These are phyloP conservation scores for Threskiornis aethiopicus DNA, from an alignment of 2,797 vertebrate species.

Conservation along the genomic window DNA sequence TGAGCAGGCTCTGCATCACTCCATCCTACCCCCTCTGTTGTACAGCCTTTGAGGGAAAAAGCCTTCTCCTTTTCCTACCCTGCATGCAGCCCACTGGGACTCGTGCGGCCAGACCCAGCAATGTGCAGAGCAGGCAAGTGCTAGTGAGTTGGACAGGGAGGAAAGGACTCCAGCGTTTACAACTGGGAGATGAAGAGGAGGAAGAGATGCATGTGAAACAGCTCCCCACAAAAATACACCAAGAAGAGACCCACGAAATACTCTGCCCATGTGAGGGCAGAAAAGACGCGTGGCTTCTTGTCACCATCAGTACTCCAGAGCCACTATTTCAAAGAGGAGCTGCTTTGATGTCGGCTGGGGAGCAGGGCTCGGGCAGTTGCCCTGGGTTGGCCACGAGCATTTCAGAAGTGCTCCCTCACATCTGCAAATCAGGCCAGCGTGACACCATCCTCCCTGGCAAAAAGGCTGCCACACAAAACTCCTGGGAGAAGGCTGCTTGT, in stretches of 20 bases:
- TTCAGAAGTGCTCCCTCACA: not conserved
- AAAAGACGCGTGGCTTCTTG: not conserved
- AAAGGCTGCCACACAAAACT: not conserved
- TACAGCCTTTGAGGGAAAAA: not conserved
- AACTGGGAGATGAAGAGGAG: not conserved
- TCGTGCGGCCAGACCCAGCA: not conserved
- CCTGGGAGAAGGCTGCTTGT: not conserved
- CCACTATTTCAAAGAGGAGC: not conserved
- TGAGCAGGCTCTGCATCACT: not conserved
- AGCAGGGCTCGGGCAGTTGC: not conserved
- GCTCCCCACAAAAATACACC: not conserved
- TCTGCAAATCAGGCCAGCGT: not conserved
- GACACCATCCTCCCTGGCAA: not conserved
- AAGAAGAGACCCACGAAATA: not conserved
- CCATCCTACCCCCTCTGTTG: not conserved
- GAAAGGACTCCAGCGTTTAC: not conserved
- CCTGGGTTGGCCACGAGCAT: rapidly evolving
- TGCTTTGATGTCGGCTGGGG: not conserved
- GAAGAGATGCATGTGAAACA: not conserved
- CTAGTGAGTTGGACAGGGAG: not conserved
- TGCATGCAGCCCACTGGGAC: not conserved
- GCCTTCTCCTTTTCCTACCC: not conserved
- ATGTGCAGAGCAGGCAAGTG: not conserved
- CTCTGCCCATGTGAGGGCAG: rapidly evolving
- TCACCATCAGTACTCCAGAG: not conserved